phyloP scores from a whole-genome alignment of 1,140 invertebrate genomes.

The Capitella teleta region DNA sequence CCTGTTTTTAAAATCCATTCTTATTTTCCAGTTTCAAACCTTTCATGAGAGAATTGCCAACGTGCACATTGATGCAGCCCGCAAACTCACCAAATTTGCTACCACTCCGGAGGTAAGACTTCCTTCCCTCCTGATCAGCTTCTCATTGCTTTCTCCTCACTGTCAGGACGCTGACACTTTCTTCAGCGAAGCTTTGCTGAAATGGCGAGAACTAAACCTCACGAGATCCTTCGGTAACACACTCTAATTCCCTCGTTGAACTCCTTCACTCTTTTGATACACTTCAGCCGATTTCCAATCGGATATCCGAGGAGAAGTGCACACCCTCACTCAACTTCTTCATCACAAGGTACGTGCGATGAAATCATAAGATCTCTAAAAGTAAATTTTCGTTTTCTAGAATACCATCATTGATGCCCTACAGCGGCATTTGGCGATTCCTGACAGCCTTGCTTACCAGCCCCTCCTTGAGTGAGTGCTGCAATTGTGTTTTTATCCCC shows the following conservation, averaged over 20 bases:
- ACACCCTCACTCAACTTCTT: constrained; percentile 67
- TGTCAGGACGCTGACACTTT: constrained; percentile 57
- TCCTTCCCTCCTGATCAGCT: no score
- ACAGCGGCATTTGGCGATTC: constrained; percentile 57
- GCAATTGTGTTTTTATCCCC: constrained; percentile 5
- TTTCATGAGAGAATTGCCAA: constrained; percentile 71
- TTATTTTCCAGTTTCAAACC: constrained; percentile 70
- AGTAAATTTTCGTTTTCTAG: constrained; percentile 20
- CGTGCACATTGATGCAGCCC: constrained; percentile 69
- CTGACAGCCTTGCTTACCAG: constrained; percentile 60
- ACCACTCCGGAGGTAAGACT: constrained; percentile 49
- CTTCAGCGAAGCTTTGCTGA: constrained; percentile 67
- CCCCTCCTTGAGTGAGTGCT: constrained; percentile 70
- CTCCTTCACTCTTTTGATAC: no score
- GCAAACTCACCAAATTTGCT: constrained; percentile 52
- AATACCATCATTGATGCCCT: constrained; percentile 60
- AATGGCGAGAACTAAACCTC: constrained; percentile 76
- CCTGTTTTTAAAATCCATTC: no score
- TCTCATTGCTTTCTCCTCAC: no score
- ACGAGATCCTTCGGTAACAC: constrained; percentile 63
- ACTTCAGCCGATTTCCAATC: constrained; percentile 52
- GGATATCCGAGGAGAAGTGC: constrained; percentile 53
- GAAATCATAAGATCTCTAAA: not conserved
- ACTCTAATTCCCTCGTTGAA: no score
- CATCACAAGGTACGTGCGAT: constrained; percentile 50